A percentile compares a stretch with the other conserved stretches of the same genome.
Conservation (phyloP, 2,888 invertebrate genomes). For the Tiphia femorata region DNA sequence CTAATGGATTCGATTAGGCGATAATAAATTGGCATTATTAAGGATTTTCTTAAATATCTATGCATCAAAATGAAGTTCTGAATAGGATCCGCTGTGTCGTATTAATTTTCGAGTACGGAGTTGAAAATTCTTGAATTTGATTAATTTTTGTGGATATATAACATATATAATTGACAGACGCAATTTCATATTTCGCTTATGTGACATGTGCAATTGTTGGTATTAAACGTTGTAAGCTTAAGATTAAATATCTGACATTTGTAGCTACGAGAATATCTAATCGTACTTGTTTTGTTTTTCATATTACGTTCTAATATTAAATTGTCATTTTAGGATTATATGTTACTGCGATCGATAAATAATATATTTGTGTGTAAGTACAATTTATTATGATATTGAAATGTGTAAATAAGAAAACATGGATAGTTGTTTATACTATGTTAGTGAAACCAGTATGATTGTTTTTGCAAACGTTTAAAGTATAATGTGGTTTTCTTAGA, state of each 20-base stretch:
- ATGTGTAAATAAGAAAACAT: constrained; percentile 28
- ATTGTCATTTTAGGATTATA: constrained; percentile 21
- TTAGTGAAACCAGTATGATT: not conserved
- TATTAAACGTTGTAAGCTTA: too few species aligned
- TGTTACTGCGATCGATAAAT: constrained; percentile 8
- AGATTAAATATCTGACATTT: not conserved
- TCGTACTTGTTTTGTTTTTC: not conserved
- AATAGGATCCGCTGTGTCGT: too few species aligned
- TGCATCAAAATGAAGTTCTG: too few species aligned
- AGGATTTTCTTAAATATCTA: too few species aligned
- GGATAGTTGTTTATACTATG: constrained; percentile 1
- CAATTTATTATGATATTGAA: constrained; percentile 15
- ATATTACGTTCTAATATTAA: constrained; percentile 17
- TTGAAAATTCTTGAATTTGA: too few species aligned
- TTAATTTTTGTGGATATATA: too few species aligned
- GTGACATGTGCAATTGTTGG: too few species aligned
- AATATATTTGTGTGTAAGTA: constrained; percentile 11
- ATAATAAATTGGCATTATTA: too few species aligned
- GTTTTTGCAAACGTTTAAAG: not conserved
- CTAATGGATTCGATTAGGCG: too few species aligned
- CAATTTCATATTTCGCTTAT: too few species aligned
- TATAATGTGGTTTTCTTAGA: not conserved
- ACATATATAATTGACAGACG: too few species aligned
- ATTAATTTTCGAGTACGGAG: too few species aligned
- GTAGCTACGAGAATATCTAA: not conserved